These are phyloP conservation scores for Colius striatus DNA, from an alignment of 2,113 vertebrate species.

Conservation along the genomic window DNA sequence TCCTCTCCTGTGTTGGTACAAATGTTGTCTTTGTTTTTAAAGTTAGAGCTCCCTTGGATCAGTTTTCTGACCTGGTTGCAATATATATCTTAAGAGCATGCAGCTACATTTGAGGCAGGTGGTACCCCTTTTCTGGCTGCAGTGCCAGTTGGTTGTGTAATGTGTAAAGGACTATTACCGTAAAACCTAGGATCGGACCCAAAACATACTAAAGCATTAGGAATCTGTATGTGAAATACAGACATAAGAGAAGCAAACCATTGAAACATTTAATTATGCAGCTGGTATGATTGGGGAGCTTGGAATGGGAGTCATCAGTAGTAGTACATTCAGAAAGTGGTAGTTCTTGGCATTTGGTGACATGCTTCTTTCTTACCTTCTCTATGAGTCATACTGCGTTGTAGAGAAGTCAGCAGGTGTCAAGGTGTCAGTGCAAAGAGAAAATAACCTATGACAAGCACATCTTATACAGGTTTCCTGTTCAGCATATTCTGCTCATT, in stretches of 20 bases:
- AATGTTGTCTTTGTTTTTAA: neutral
- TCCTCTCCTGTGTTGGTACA: neutral
- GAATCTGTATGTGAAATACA: neutral
- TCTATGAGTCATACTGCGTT: neutral
- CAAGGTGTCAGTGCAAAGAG: neutral
- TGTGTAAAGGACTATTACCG: neutral
- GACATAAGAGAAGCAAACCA: neutral
- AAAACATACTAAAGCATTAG: neutral
- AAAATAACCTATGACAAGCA: neutral
- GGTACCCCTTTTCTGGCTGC: neutral
- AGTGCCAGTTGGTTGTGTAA: neutral
- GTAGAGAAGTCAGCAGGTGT: neutral
- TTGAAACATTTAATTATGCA: neutral
- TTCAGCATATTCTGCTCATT: neutral
- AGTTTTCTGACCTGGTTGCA: neutral
- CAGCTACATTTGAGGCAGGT: neutral
- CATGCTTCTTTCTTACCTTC: neutral
- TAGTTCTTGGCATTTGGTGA: neutral
- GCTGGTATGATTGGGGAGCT: neutral
- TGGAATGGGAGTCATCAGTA: neutral
- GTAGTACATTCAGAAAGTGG: neutral
- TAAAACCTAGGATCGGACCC: neutral
- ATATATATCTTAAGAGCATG: neutral
- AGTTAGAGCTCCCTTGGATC: neutral
- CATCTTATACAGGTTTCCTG: neutral